Evolutionary conservation across 1,140 invertebrate species (phyloP), one percentile per base, ranked within the genome.

Genomic region (Meloidogyne hapla): DNA sequence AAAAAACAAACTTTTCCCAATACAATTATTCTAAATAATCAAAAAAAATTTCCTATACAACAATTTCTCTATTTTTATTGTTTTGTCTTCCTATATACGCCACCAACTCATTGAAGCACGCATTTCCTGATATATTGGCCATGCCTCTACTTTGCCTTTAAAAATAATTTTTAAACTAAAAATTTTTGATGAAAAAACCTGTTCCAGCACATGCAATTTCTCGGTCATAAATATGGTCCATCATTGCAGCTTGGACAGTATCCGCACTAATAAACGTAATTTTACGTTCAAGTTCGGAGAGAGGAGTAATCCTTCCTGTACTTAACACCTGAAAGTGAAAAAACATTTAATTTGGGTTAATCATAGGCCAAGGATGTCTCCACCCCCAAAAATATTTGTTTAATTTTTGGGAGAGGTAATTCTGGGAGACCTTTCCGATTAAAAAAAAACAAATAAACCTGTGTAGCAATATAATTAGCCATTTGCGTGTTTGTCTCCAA

Each of bases 181-280:
- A 28, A 10, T 6, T 26, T 25, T n/a, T 26, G 0, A 13, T 5
- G 13, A 72, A 18, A 18, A 12, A 15, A 66, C 81, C 81, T 40
- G 80, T 56, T 68, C 69, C 82, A 6, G 82, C 78, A 38, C 64
- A 63, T 18, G 81, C 82, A 61, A 77, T 33, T n/a, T 82, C 81
- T 13, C 81, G 80, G 48, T 82, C 81, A 67, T 82, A 82, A n/a
- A 82, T 73, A 66, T 82, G 74, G n/a, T 74, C 80, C 28, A 74
- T 74, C 10, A 83, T 65, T 10, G 79, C 81, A 33, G 79, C 70
- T 21, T 74, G 83, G 3, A 82, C 63, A 5, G 74, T 56, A 15
- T 45, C 38, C 12, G 83, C 83, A 70, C 74, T 62, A 48, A 81
- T 48, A 42, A 64, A 63, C 13, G 76, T 42, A 71, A 82, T 82